Evolutionary conservation across 2,113 vertebrate genomes (phyloP).

Genomic region (Glaucomys volans): DNA sequence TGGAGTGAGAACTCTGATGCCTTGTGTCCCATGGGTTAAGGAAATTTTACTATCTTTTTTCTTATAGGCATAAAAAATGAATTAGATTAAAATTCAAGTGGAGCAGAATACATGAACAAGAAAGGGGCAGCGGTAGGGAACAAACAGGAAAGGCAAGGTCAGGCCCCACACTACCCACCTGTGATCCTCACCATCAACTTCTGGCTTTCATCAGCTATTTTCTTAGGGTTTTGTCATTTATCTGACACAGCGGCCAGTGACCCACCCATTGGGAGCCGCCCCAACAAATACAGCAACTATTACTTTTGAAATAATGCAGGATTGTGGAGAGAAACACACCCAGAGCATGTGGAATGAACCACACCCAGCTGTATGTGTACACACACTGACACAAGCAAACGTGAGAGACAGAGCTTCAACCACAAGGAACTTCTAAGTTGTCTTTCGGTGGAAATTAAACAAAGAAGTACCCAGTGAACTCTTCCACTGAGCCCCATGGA

Average conservation of each 20-base stretch:
- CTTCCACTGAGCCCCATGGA: background rate
- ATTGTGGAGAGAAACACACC: background rate
- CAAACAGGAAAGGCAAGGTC: slow-evolving; percentile 58
- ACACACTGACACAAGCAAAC: background rate
- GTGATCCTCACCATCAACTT: background rate
- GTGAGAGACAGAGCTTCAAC: background rate
- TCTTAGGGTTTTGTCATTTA: slow-evolving; percentile 69
- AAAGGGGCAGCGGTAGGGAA: background rate
- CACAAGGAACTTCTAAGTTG: background rate
- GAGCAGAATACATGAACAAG: slow-evolving; percentile 55
- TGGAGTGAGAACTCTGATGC: background rate
- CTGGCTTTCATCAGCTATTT: slow-evolving; percentile 62
- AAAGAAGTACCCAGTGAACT: slow-evolving; percentile 48
- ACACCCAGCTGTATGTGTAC: fast-evolving
- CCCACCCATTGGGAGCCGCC: slow-evolving; percentile 60
- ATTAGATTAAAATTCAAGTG: slow-evolving; percentile 74
- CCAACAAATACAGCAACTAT: slow-evolving; percentile 69
- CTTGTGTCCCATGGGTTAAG: background rate
- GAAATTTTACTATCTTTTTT: slow-evolving; percentile 46
- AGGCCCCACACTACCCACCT: slow-evolving; percentile 55
- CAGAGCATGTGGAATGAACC: background rate
- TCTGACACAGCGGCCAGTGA: slow-evolving; percentile 65
- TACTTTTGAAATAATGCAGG: background rate
- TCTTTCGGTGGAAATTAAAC: slow-evolving; percentile 52
- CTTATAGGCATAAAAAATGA: slow-evolving; percentile 73